Evolutionary conservation across 2,888 invertebrate species (phyloP).

Genomic region (Dynastes maya): DNA sequence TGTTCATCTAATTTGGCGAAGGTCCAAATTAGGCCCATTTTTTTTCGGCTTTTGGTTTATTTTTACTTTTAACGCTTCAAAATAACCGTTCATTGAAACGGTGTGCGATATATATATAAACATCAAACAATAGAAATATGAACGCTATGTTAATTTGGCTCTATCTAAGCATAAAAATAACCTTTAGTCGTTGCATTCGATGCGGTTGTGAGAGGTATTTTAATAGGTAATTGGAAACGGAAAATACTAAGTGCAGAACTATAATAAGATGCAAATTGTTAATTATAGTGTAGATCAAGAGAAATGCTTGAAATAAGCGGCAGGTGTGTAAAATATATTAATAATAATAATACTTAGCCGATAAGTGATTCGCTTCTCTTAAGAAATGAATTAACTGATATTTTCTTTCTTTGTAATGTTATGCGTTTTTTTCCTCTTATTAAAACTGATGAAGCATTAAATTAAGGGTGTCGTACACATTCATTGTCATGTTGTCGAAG

Average conservation of each 20-base stretch:
- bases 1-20: background rate
- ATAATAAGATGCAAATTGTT: slow-evolving; percentile 37
- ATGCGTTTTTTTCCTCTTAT: no score
- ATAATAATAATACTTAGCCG: background rate
- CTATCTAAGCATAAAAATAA: slow-evolving; percentile 20
- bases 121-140: slow-evolving; percentile 26
- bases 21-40: slow-evolving; percentile 16
- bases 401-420: no score
- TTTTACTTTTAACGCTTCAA: background rate
- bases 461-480: no score
- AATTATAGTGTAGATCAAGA: slow-evolving; percentile 19
- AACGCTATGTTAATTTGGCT: slow-evolving; percentile 32
- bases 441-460: no score
- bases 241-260: slow-evolving; percentile 27
- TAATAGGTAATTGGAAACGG: slow-evolving; percentile 30
- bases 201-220: slow-evolving; percentile 24
- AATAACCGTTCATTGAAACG: background rate
- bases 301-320: slow-evolving; percentile 37
- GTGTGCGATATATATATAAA: slow-evolving; percentile 25
- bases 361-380: background rate
- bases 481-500: no score
- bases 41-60: background rate
- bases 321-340: slow-evolving; percentile 8
- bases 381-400: background rate
- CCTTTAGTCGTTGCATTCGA: background rate